Conservation (phyloP, 1,140 invertebrate genomes). For the Andricus grossulariae region DNA sequence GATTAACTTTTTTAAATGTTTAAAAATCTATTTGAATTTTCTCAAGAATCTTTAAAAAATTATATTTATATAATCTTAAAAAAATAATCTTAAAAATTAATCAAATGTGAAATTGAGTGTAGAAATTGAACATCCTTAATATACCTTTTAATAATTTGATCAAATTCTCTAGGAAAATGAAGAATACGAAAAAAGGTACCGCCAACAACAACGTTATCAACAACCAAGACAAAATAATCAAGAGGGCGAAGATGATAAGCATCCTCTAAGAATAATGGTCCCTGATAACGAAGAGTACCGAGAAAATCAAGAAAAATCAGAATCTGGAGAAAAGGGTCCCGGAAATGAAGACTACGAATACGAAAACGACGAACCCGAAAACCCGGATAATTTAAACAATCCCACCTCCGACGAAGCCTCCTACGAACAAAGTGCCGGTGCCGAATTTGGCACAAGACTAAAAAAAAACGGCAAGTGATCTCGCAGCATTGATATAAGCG, state of each 20-base stretch:
- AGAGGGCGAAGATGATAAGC: conserved; percentile 48
- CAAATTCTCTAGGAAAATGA: conserved; percentile 10
- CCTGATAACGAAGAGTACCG: conserved; percentile 66
- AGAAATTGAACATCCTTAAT: too few species aligned
- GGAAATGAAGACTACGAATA: conserved; percentile 63
- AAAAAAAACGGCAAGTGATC: conserved; percentile 36
- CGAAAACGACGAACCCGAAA: conserved; percentile 56
- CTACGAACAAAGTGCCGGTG: conserved; percentile 43
- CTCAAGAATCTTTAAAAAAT: too few species aligned
- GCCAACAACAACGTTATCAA: conserved; percentile 45
- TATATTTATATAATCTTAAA: too few species aligned
- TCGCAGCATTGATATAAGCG: background rate
- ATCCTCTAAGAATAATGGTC: conserved; percentile 72
- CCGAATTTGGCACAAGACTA: conserved; percentile 63
- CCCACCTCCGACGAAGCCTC: background rate
- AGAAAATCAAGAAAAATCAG: conserved; percentile 40
- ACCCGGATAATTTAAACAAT: conserved; percentile 19
- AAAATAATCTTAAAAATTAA: too few species aligned
- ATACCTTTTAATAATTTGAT: background rate
- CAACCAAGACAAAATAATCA: conserved; percentile 43
- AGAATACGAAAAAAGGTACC: conserved; percentile 39
- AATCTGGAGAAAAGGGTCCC: conserved; percentile 45
- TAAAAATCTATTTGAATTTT: too few species aligned
- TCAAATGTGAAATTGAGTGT: too few species aligned
- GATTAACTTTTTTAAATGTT: too few species aligned